Conservation (phyloP, 1,140 invertebrate species). For the Meloidogyne chitwoodi region DNA sequence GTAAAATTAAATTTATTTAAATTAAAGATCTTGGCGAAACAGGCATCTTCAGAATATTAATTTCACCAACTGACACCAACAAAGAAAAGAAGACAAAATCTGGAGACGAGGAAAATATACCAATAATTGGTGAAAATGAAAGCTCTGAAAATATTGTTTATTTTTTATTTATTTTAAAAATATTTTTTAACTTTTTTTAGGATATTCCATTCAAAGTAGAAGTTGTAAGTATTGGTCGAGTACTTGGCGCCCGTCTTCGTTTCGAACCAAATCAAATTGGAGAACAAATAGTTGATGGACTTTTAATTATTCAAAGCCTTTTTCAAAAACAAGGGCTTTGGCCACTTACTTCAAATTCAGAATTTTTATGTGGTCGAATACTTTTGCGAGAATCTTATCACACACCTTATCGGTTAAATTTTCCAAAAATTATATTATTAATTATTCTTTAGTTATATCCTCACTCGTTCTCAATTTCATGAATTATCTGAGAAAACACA, state of each 20-base stretch:
- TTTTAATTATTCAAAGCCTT: slow-evolving; percentile 24
- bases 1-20: background rate
- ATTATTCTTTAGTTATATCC: background rate
- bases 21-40: slow-evolving; percentile 42
- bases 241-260: slow-evolving; percentile 33
- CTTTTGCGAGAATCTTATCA: slow-evolving; percentile 34
- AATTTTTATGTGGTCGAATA: slow-evolving; percentile 31
- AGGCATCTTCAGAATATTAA: slow-evolving; percentile 20
- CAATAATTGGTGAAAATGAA: background rate
- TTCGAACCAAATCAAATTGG: slow-evolving; percentile 36
- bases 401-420: slow-evolving; percentile 39
- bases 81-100: background rate
- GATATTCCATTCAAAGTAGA: slow-evolving; percentile 44
- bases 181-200: slow-evolving; percentile 2
- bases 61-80: background rate
- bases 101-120: background rate
- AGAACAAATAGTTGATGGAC: slow-evolving; percentile 16
- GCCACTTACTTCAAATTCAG: background rate
- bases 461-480: slow-evolving; percentile 8
- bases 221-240: slow-evolving; percentile 35
- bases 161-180: background rate
- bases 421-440: background rate
- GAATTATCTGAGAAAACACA: background rate
- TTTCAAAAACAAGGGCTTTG: slow-evolving; percentile 29
- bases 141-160: slow-evolving; percentile 4